phyloP scores from a whole-genome alignment of 2,113 vertebrate genomes.

The Petrocephalus zakoni region DNA sequence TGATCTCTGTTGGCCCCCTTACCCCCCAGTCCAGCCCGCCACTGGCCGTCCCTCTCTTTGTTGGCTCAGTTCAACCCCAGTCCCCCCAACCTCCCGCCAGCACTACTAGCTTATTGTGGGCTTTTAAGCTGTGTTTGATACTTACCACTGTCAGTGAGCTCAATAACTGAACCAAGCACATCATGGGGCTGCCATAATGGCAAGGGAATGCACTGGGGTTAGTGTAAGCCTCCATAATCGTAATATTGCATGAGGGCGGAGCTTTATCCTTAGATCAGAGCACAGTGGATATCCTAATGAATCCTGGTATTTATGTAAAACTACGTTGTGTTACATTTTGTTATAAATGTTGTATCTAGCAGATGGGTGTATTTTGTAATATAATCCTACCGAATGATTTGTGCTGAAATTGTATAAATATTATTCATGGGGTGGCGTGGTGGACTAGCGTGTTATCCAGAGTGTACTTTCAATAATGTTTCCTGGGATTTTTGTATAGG shows the following conservation, averaged over 20 bases:
- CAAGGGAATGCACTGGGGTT: conserved; percentile 39
- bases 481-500: too few relatives aligned
- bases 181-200: conserved; percentile 58
- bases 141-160: conserved; percentile 59
- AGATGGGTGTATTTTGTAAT: background rate
- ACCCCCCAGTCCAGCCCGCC: conserved; percentile 31
- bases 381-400: background rate
- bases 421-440: too few relatives aligned
- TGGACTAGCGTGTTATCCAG: too few relatives aligned
- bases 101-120: conserved; percentile 36
- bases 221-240: conserved; percentile 22
- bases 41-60: conserved; percentile 43
- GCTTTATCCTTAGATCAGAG: background rate
- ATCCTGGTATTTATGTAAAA: background rate
- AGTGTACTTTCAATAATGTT: too few relatives aligned
- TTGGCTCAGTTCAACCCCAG: conserved; percentile 48
- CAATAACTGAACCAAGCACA: conserved; percentile 61
- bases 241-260: background rate
- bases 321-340: background rate
- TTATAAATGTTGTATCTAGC: background rate
- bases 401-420: background rate
- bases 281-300: background rate
- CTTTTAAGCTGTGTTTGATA: conserved; percentile 60
- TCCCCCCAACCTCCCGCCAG: background rate
- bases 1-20: background rate